Conservation (phyloP, 2,113 vertebrate species). For the Globicephala melas region DNA sequence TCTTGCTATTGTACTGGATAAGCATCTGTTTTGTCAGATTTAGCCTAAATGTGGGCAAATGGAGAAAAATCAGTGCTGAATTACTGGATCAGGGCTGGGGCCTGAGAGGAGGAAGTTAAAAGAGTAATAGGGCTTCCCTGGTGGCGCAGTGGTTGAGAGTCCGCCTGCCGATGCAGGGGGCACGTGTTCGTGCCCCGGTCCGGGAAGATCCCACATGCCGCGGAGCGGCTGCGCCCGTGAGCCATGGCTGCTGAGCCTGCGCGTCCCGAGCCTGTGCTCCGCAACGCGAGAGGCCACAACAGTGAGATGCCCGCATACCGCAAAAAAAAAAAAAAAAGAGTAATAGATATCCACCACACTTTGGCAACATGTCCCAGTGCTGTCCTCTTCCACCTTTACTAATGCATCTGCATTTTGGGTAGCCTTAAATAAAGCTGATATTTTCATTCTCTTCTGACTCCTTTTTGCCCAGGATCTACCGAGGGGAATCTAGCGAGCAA, state of each 20-base stretch:
- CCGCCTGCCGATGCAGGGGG: too few relatives aligned
- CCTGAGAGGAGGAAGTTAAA: background rate
- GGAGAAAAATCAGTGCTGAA: background rate
- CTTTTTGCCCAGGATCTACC: background rate
- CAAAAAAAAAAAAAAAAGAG: background rate
- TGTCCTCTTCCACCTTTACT: background rate
- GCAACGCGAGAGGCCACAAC: too few relatives aligned
- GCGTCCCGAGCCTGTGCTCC: too few relatives aligned
- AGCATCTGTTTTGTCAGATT: slow-evolving; percentile 37
- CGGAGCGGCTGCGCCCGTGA: too few relatives aligned
- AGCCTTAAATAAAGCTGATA: background rate
- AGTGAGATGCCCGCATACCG: too few relatives aligned
- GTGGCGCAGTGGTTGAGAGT: too few relatives aligned
- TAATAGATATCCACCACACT: too few relatives aligned
- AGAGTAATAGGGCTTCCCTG: background rate
- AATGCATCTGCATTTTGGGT: background rate
- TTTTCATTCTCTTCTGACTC: background rate
- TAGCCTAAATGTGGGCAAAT: background rate
- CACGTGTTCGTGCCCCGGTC: too few relatives aligned
- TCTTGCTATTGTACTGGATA: background rate
- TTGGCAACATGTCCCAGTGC: background rate
- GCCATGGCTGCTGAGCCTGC: too few relatives aligned
- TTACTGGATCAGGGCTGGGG: background rate
- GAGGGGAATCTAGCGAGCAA: background rate
- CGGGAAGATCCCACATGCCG: too few relatives aligned